Evolutionary conservation across 2,888 invertebrate species (phyloP), one percentile per base, ranked within the genome.

Genomic region (Lepidochitona cinerea): DNA sequence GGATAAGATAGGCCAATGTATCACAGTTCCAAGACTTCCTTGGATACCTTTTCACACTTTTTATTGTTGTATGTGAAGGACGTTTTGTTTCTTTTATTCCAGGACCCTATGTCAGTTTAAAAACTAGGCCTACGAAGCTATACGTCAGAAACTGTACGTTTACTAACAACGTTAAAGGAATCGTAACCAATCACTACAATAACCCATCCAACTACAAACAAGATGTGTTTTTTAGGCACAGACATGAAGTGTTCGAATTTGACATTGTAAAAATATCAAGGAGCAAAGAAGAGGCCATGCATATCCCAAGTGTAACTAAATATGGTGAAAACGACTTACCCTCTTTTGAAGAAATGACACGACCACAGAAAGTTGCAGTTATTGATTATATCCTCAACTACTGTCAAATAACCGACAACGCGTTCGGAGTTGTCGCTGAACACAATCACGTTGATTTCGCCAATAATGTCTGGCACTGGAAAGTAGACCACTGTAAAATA

Each of bases 391-490:
- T 96, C 92, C 93, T 99, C 1, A 97, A 97, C 84, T 94, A 94
- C 81, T 95, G 95, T 69, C 92, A 95, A 74, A 95, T 99, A 52
- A 94, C 94, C 0, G 95, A 96, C 84, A 99, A 99, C 89, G 95
- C 95, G 0, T 94, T 93, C 88, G 91, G 91, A 2, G 97, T 98
- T 18, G 94, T 98, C 77, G 93, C 94, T 72, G 98, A 98, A 84
- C 95, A 96, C 84, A 96, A 97, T 59, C 92, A 99, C 90, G 93
- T 99, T 83, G 94, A 97, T 81, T 95, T 97, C 78, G 97, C 98
- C 0, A 99, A 99, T 87, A 99, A 99, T 91, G 93, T 99, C 0
- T 99, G 97, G 92, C 97, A 98, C 89, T 99, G 99, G 93, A 93
- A 96, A 35, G 90, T 98, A 67, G 95, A 95, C 89, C 95, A 96